Evolutionary conservation across 2,113 vertebrate genomes (phyloP).

Genomic region (Kryptolebias marmoratus): DNA sequence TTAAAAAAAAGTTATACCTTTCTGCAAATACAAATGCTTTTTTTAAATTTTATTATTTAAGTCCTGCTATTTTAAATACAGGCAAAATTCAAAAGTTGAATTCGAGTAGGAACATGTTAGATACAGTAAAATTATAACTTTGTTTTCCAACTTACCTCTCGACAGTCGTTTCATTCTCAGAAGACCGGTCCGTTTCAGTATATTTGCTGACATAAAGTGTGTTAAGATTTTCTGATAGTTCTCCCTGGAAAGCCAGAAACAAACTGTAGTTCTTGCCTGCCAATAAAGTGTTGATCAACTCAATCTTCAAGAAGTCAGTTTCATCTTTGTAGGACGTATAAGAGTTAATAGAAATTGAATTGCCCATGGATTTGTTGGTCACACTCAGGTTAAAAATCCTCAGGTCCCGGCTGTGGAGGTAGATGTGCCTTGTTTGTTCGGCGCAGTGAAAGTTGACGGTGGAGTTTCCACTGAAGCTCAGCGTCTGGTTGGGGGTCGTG

Average conservation of each 20-base stretch:
- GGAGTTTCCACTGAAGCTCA: constrained; percentile 78
- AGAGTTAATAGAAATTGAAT: fast-evolving
- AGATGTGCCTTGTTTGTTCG: constrained; percentile 75
- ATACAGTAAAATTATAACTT: neutral
- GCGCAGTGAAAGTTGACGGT: constrained; percentile 73
- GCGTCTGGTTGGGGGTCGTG: constrained; percentile 56
- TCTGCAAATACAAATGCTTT: too few species aligned
- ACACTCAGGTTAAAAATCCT: constrained; percentile 45
- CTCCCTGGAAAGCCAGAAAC: constrained; percentile 75
- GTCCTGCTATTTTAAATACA: too few species aligned
- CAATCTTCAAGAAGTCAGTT: constrained; percentile 85
- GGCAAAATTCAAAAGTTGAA: too few species aligned
- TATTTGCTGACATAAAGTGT: constrained; percentile 89
- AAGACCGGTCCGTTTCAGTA: neutral
- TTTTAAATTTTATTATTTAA: too few species aligned
- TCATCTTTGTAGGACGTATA: neutral
- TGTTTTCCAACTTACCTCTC: constrained; percentile 58
- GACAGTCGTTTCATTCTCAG: neutral
- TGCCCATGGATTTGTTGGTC: fast-evolving
- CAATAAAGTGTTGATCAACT: constrained; percentile 1
- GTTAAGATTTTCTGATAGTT: constrained; percentile 73
- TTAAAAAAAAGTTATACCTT: too few species aligned
- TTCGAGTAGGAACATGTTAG: too few species aligned
- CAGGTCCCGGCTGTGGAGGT: constrained; percentile 87
- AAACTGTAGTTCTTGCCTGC: constrained; percentile 73